Percentiles rank a stretch among this genome's conserved stretches.
phyloP scores from a whole-genome alignment of 1,140 invertebrate genomes.

The Drosophila obscura region DNA sequence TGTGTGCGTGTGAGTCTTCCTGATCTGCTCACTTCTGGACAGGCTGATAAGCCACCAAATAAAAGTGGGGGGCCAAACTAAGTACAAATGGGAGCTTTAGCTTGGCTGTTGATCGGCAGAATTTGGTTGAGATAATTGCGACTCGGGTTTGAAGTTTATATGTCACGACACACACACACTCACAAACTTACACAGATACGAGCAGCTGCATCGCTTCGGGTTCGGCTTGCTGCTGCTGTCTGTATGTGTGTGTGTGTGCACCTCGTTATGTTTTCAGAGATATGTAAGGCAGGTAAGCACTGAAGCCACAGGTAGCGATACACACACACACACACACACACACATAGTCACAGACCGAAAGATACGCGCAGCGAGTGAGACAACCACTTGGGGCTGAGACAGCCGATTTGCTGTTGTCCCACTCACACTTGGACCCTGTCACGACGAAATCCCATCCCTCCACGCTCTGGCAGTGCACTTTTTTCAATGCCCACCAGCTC shows the following conservation, averaged over 20 bases:
- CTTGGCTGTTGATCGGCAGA: constrained; percentile 11
- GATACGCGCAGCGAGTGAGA: constrained; percentile 38
- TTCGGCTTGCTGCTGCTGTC: constrained; percentile 17
- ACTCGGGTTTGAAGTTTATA: constrained; percentile 66
- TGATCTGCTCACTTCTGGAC: too few species aligned
- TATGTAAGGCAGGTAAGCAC: constrained; percentile 63
- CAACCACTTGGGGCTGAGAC: constrained; percentile 27
- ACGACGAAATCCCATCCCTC: constrained; percentile 67
- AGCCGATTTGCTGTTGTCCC: constrained; percentile 44
- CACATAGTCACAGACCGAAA: constrained; percentile 15
- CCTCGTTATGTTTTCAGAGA: constrained; percentile 53
- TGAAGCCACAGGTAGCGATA: constrained; percentile 65
- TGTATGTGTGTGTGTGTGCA: constrained; percentile 23
- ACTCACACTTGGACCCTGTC: constrained; percentile 32
- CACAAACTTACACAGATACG: constrained; percentile 23
- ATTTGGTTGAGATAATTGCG: constrained; percentile 66
- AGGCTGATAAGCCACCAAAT: constrained; percentile 34
- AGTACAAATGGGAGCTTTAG: not conserved
- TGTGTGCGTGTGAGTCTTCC: constrained; percentile 12
- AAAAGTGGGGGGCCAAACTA: not conserved
- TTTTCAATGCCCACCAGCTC: constrained; percentile 50
- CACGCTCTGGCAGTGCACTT: constrained; percentile 51
- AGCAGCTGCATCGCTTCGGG: constrained; percentile 32
- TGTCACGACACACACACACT: constrained; percentile 48
- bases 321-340: constrained; percentile 22